Percentiles rank a stretch among this genome's conserved stretches.
phyloP scores from a whole-genome alignment of 1,140 invertebrate genomes.

The Stegodyphus mimosarum region DNA sequence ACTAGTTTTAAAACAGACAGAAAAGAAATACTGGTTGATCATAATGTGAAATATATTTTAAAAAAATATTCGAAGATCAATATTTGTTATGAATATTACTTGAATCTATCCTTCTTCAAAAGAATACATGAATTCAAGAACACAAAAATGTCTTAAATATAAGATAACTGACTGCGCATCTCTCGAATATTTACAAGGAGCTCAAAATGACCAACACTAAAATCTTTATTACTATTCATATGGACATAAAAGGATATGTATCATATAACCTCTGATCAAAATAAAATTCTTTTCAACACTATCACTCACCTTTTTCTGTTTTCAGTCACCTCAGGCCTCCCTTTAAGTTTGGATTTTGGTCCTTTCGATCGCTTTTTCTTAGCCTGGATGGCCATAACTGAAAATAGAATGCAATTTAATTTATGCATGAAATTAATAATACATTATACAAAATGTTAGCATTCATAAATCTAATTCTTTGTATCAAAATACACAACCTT shows the following conservation, averaged over 20 bases:
- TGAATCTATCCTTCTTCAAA: no score
- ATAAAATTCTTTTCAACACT: neutral
- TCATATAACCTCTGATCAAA: neutral
- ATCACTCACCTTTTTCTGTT: conserved; percentile 27
- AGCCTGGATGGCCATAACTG: conserved; percentile 69
- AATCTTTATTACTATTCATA: neutral
- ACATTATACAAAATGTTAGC: neutral
- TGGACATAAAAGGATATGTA: neutral
- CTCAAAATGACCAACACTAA: no score
- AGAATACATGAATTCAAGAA: no score
- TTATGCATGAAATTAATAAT: conserved; percentile 1
- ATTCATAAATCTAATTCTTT: neutral
- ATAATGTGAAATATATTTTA: no score
- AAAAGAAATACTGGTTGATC: no score
- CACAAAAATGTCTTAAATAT: no score
- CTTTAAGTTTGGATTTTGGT: conserved; percentile 62
- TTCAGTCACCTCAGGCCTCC: conserved; percentile 36
- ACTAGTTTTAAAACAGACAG: no score
- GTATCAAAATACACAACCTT: conserved; percentile 48
- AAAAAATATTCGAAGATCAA: no score
- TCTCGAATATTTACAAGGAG: no score
- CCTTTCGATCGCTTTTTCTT: conserved; percentile 69
- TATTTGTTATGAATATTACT: no score
- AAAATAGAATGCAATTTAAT: conserved; percentile 45
- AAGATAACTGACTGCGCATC: no score